Conservation (phyloP, 2,113 vertebrate species). For the Falcunculus frontatus region DNA sequence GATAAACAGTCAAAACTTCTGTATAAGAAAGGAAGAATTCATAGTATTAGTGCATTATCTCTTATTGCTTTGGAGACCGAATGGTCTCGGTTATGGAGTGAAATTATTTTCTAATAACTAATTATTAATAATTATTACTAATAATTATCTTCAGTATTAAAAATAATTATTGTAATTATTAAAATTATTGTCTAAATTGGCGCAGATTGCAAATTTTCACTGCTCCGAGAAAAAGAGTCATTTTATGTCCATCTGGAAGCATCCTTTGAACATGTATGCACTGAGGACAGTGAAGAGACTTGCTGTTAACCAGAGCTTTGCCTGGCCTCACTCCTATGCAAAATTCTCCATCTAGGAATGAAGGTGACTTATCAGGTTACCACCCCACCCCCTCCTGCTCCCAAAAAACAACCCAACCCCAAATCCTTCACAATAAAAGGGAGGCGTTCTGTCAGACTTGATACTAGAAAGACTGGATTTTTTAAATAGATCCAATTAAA, state of each 20-base stretch:
- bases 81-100: neutral
- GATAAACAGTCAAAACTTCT: neutral
- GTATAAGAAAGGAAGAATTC: neutral
- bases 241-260: neutral
- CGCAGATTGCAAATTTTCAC: neutral
- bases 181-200: neutral
- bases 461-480: neutral
- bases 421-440: neutral
- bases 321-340: neutral
- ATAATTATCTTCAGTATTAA: too few species aligned
- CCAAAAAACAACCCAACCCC: rapidly evolving
- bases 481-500: neutral
- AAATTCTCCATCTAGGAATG: neutral
- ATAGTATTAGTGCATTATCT: neutral
- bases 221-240: neutral
- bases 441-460: neutral
- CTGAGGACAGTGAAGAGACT: neutral
- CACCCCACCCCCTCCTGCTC: rapidly evolving
- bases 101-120: neutral
- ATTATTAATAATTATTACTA: neutral
- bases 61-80: neutral
- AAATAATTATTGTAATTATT: neutral
- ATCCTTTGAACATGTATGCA: neutral
- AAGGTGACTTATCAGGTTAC: neutral
- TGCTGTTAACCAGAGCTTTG: neutral